Evolutionary conservation across 2,888 invertebrate species (phyloP).

Genomic region (Aleiodes alternator): DNA sequence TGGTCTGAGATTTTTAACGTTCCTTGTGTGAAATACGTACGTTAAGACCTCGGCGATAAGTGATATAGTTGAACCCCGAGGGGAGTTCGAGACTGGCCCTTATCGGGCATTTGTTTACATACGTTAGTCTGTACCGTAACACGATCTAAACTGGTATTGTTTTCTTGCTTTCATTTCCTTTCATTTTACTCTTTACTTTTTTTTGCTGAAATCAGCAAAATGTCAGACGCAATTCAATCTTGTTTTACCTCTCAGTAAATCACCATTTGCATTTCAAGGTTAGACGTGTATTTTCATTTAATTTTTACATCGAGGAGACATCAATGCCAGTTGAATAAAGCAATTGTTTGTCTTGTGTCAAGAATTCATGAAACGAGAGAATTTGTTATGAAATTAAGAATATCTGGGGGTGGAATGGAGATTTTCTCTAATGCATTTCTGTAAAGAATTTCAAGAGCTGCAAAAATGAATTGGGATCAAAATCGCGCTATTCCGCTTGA

Average conservation of each 20-base stretch:
- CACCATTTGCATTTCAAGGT: no score
- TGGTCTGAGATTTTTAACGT: not conserved
- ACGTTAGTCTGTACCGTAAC: slow-evolving; percentile 10
- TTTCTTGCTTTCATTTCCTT: not conserved
- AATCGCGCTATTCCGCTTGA: no score
- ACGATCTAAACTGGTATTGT: slow-evolving; percentile 2
- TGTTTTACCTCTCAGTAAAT: slow-evolving; percentile 37
- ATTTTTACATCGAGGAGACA: no score
- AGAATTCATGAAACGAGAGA: no score
- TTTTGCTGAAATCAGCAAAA: not conserved
- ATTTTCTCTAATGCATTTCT: no score
- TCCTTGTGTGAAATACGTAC: slow-evolving; percentile 4
- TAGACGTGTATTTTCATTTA: no score
- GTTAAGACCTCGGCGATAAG: slow-evolving; percentile 11
- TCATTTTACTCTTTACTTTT: not conserved
- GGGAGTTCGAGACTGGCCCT: slow-evolving; percentile 15
- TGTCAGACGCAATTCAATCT: slow-evolving; percentile 20
- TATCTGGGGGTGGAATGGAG: no score
- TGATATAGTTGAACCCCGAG: slow-evolving; percentile 5
- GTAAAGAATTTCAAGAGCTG: no score
- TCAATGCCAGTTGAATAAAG: no score
- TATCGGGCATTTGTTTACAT: slow-evolving; percentile 24
- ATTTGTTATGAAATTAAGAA: no score
- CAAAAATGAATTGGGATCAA: no score
- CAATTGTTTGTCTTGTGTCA: no score